Evolutionary conservation across 1,140 invertebrate species (phyloP).

Genomic region (Tetragonula clypearis): DNA sequence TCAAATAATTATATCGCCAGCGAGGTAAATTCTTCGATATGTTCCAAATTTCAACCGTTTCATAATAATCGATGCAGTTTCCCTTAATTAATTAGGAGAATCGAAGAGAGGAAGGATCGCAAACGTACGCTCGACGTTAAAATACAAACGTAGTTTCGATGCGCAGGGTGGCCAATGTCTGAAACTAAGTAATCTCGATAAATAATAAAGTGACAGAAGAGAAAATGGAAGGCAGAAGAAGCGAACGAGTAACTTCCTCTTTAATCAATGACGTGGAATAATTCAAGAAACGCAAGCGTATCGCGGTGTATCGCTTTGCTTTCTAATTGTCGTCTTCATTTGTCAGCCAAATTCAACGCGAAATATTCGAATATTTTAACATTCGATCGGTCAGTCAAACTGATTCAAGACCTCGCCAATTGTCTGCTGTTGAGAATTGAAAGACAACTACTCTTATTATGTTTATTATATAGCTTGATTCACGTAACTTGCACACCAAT

Average conservation of each 20-base stretch:
- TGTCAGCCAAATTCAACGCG: constrained; percentile 32
- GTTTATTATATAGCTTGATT: neutral
- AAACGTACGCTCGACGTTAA: neutral
- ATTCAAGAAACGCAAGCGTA: constrained; percentile 22
- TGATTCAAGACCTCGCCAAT: neutral
- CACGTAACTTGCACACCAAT: too few relatives aligned
- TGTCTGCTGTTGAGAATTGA: constrained; percentile 17
- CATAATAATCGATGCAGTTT: neutral
- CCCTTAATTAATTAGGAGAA: neutral
- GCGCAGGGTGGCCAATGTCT: neutral
- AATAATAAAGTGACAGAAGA: constrained; percentile 7
- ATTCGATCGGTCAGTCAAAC: constrained; percentile 28
- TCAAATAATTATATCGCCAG: neutral
- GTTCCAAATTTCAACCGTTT: neutral
- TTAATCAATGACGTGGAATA: constrained; percentile 34
- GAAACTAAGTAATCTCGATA: constrained; percentile 1
- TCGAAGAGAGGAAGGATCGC: neutral
- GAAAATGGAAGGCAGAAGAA: too few relatives aligned
- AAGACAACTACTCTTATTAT: constrained; percentile 30
- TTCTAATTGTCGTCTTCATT: constrained; percentile 34
- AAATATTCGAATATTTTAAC: constrained; percentile 28
- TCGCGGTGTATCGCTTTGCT: too few relatives aligned
- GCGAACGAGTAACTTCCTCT: neutral
- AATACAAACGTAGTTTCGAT: neutral
- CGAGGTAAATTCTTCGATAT: neutral